Evolutionary conservation across 2,888 invertebrate species (phyloP).

Genomic region (Drosophila aldrichi): DNA sequence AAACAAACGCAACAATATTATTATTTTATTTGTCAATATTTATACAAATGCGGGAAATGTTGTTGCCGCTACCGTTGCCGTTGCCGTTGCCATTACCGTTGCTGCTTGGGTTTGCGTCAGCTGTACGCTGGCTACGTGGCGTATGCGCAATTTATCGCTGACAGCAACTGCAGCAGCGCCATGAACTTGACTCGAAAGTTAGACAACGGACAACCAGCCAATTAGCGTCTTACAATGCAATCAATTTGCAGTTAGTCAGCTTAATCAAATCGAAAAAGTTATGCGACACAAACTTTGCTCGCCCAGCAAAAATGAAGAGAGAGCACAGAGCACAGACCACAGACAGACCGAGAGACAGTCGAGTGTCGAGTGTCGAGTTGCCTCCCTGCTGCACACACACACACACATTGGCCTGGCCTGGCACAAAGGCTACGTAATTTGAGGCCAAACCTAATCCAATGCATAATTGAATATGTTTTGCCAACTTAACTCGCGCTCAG

Average conservation of each 20-base stretch:
- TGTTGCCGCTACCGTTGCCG: background rate
- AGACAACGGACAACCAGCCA: constrained; percentile 49
- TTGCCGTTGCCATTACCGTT: background rate
- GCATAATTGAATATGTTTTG: constrained; percentile 40
- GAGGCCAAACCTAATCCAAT: constrained; percentile 25
- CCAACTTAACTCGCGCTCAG: constrained; percentile 25
- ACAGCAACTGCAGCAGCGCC: constrained; percentile 3
- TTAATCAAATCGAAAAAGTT: constrained; percentile 76
- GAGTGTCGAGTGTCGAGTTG: background rate
- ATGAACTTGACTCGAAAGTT: constrained; percentile 41
- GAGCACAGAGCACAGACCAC: constrained; percentile 10
- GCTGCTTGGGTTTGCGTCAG: constrained; percentile 7
- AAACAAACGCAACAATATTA: constrained; percentile 34
- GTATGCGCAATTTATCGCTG: constrained; percentile 39
- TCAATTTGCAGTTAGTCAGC: constrained; percentile 73
- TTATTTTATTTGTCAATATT: constrained; percentile 60
- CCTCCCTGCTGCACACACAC: background rate
- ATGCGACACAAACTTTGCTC: constrained; percentile 66
- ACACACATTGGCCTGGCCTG: background rate
- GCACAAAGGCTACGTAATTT: constrained; percentile 34
- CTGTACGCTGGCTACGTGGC: constrained; percentile 35
- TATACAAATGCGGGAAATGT: constrained; percentile 53
- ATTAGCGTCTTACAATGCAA: constrained; percentile 73
- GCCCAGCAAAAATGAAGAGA: background rate
- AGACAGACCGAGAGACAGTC: background rate